Evolutionary conservation across 2,888 invertebrate species (phyloP).

Genomic region (Drosophila niveifrons): DNA sequence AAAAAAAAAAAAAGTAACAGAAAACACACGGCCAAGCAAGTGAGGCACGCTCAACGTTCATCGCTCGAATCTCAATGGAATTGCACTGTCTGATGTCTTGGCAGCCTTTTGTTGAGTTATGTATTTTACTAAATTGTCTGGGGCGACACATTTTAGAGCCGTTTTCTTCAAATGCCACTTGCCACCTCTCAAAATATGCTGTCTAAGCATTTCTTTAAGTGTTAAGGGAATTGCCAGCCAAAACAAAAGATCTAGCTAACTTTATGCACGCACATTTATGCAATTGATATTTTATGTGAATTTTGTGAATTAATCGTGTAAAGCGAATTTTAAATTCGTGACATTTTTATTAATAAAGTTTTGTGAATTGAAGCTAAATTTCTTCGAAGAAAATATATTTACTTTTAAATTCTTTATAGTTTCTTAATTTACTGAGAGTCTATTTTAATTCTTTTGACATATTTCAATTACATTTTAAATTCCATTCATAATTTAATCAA

Average conservation of each 20-base stretch:
- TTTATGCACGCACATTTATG: not conserved
- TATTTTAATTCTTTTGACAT: no score
- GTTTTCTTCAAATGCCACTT: constrained; percentile 16
- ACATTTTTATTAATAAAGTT: not conserved
- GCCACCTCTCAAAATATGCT: constrained; percentile 10
- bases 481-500: no score
- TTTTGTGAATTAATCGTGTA: not conserved
- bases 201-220: constrained; percentile 6
- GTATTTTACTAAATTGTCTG: constrained; percentile 43
- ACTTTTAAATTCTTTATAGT: no score
- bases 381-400: no score
- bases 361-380: no score
- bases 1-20: no score
- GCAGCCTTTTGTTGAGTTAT: constrained; percentile 39
- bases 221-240: constrained; percentile 9
- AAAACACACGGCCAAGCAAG: not conserved
- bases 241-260: not conserved
- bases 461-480: no score
- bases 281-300: not conserved
- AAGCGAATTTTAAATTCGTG: not conserved
- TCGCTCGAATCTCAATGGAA: constrained; percentile 36
- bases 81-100: constrained; percentile 32
- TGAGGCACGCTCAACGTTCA: constrained; percentile 6
- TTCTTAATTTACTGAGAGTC: no score
- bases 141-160: constrained; percentile 29